Evolutionary conservation across 2,113 vertebrate species (phyloP).

Genomic region (Cyprinodon brontotheroides): DNA sequence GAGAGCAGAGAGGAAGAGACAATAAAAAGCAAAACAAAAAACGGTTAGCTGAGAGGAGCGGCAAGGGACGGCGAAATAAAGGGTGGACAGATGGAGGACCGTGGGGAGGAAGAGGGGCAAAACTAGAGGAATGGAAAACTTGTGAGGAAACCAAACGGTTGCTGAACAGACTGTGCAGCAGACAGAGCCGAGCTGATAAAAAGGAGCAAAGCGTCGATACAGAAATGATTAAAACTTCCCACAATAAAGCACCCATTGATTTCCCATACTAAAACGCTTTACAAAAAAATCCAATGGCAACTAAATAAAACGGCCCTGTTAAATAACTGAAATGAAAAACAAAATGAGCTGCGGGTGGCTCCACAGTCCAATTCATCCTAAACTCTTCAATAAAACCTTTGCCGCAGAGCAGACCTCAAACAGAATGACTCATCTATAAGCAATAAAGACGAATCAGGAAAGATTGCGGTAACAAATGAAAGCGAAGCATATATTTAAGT

Average conservation of each 20-base stretch:
- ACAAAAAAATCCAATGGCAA: background rate
- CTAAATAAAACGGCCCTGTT: background rate
- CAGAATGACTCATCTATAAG: background rate
- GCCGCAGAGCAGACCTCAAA: background rate
- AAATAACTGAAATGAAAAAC: background rate
- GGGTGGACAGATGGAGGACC: constrained; percentile 22
- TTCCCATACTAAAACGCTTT: background rate
- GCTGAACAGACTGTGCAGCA: constrained; percentile 8
- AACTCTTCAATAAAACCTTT: background rate
- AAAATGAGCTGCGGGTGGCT: background rate
- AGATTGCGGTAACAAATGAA: background rate
- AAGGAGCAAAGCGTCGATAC: constrained; percentile 23
- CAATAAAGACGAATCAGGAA: background rate
- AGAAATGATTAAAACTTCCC: background rate
- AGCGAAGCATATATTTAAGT: background rate
- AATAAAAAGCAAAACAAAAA: constrained; percentile 81
- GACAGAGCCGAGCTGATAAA: constrained; percentile 30
- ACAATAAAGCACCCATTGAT: background rate
- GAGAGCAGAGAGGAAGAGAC: constrained; percentile 83
- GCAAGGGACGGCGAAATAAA: constrained; percentile 47
- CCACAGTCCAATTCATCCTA: background rate
- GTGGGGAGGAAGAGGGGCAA: constrained; percentile 17
- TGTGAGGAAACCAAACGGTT: constrained; percentile 31
- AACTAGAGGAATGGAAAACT: constrained; percentile 23
- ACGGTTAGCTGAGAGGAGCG: constrained; percentile 78